Conservation (phyloP, 1,140 invertebrate species). For the Zelostemma sp. region DNA sequence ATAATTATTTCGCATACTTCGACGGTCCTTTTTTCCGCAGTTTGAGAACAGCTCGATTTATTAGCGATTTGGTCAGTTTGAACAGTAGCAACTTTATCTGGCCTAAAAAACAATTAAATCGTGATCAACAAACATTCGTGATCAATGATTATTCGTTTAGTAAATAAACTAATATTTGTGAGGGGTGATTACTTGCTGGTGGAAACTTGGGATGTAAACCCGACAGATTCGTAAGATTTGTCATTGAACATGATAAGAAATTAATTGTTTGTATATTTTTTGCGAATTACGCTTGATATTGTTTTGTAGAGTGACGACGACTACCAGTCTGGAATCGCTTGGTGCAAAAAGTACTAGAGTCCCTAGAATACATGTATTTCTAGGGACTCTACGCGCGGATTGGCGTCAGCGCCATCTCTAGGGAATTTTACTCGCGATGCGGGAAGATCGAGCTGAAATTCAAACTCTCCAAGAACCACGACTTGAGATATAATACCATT, state of each 20-base stretch:
- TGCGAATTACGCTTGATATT: too few species aligned
- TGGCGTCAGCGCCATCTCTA: too few species aligned
- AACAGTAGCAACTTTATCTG: conserved; percentile 43
- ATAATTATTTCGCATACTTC: conserved; percentile 44
- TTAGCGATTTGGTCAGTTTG: conserved; percentile 60
- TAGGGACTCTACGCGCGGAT: too few species aligned
- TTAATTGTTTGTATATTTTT: too few species aligned
- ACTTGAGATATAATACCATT: too few species aligned
- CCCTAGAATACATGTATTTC: too few species aligned
- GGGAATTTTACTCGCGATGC: too few species aligned
- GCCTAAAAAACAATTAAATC: conserved; percentile 30
- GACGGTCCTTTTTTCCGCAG: conserved; percentile 52
- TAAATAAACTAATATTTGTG: background rate
- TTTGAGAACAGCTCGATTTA: conserved; percentile 49
- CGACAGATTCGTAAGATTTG: conserved; percentile 50
- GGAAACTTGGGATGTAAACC: conserved; percentile 54
- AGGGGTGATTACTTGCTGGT: conserved; percentile 44
- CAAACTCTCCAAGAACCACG: too few species aligned
- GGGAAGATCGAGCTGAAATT: too few species aligned
- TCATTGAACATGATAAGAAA: conserved; percentile 54
- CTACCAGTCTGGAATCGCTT: too few species aligned
- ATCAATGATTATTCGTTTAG: background rate
- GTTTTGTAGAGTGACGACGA: too few species aligned
- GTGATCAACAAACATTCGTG: background rate
- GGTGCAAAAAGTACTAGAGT: too few species aligned